phyloP scores from a whole-genome alignment of 2,113 vertebrate species.

The Onychorhynchus coronatus region DNA sequence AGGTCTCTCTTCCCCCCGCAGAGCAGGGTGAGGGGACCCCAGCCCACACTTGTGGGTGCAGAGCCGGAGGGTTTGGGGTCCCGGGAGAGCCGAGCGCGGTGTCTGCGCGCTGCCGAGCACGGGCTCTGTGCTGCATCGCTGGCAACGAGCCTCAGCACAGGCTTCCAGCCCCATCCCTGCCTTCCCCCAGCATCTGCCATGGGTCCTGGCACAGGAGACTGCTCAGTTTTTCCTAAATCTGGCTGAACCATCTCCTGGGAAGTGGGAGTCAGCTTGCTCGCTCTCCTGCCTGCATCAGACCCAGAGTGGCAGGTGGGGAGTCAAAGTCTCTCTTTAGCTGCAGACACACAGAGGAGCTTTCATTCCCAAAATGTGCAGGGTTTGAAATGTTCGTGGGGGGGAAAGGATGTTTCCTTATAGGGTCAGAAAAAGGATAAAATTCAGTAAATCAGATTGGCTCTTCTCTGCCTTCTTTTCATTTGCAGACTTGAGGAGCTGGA shows the following conservation, averaged over 20 bases:
- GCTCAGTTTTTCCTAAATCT: constrained; percentile 48
- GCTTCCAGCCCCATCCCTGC: background rate
- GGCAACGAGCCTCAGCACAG: background rate
- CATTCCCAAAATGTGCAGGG: background rate
- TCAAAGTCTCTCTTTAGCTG: background rate
- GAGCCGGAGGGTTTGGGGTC: background rate
- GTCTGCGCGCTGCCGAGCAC: background rate
- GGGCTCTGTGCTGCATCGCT: background rate
- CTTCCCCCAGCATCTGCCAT: constrained; percentile 20
- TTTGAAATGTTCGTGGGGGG: background rate
- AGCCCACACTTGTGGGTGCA: background rate
- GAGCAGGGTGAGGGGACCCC: background rate
- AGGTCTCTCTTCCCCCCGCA: too few species aligned
- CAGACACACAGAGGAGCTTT: background rate
- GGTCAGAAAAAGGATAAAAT: background rate
- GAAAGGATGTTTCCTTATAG: background rate
- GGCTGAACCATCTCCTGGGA: background rate
- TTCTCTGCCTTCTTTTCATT: background rate
- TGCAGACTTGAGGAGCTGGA: background rate
- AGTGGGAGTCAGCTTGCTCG: background rate
- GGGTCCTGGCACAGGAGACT: constrained; percentile 53
- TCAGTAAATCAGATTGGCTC: background rate
- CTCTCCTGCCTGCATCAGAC: background rate
- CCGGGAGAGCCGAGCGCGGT: background rate
- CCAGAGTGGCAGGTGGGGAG: constrained; percentile 1